Evolutionary conservation across 1,140 invertebrate genomes (phyloP).

Genomic region (Lepidurus arcticus): DNA sequence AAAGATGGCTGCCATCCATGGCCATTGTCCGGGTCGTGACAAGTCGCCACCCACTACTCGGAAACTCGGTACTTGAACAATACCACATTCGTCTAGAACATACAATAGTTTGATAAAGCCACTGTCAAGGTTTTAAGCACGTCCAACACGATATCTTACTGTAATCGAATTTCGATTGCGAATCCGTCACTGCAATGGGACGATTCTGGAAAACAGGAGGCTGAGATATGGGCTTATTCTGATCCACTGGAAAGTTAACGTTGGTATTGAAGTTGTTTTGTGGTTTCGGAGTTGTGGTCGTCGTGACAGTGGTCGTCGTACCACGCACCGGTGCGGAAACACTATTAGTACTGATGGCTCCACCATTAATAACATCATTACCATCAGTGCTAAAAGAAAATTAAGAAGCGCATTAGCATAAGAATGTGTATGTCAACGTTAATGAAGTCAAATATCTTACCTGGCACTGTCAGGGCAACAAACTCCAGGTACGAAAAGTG

Average conservation of each 20-base stretch:
- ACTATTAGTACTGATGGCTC: neutral
- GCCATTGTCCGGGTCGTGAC: slow-evolving; percentile 71
- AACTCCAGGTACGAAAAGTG: slow-evolving; percentile 81
- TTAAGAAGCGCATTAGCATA: neutral
- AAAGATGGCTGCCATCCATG: slow-evolving; percentile 91
- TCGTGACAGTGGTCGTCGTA: neutral
- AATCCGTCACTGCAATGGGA: neutral
- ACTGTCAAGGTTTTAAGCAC: neutral
- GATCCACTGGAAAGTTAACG: neutral
- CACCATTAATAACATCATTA: neutral
- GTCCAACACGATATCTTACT: neutral
- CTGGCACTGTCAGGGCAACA: slow-evolving; percentile 63
- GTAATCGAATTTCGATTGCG: neutral
- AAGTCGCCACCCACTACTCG: slow-evolving; percentile 84
- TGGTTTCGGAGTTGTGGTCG: slow-evolving; percentile 24
- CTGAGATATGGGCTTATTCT: neutral
- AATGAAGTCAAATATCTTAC: neutral
- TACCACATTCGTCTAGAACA: slow-evolving; percentile 56
- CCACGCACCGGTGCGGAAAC: slow-evolving; percentile 15
- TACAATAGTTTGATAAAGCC: neutral
- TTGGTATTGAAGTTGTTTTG: slow-evolving; percentile 17
- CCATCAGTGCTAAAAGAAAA: neutral
- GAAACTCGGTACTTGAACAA: slow-evolving; percentile 70
- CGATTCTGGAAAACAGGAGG: neutral
- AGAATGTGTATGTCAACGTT: neutral